Evolutionary conservation across 2,888 invertebrate genomes (phyloP), one percentile per base, ranked within the genome.

Genomic region (Trichogramma dendrolimi): DNA sequence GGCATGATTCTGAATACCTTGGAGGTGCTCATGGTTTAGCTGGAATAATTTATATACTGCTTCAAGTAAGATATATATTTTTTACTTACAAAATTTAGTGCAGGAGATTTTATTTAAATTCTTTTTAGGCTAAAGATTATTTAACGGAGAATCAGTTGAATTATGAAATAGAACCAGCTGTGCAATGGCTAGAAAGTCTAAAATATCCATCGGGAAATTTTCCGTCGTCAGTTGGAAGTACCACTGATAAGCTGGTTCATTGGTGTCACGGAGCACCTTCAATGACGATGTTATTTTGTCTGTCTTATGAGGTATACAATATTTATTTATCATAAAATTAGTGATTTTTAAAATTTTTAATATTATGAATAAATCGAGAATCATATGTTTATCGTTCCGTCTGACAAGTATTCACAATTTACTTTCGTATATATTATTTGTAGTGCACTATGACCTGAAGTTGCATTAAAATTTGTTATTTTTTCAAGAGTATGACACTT

Each of bases 211-310:
- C 85, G 69, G 87, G 87, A 3, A 91, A 91, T 80, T 90, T 88
- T 75, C 91, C 91, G 1, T 92, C 93, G 0, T 92, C 92, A 0
- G 69, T 89, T 41, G 87, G 85, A 40, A 88, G 85, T 66, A 80
- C 79, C 51, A 80, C 83, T 42, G 94, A 95, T 76, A 86, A 85
- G 77, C 83, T 94, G 66, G 87, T 95, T 27, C 95, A 95, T 72
- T 95, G 94, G 94, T 95, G 95, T 80, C 94, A 95, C 76, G 95
- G 95, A n/a, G 92, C 94, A 38, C 92, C 94, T 14, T 94, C 94
- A 47, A 90, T 91, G 81, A 83, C 91, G 10, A 86, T 88, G 69
- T 80, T 91, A 69, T 90, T 87, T 69, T 78, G 84, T 67, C 79
- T 85, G 68, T 90, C 91, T 49, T 82, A 86, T 72, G 81, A 88